phyloP scores from a whole-genome alignment of 2,888 invertebrate species.

The Tenthredo distinguenda region DNA sequence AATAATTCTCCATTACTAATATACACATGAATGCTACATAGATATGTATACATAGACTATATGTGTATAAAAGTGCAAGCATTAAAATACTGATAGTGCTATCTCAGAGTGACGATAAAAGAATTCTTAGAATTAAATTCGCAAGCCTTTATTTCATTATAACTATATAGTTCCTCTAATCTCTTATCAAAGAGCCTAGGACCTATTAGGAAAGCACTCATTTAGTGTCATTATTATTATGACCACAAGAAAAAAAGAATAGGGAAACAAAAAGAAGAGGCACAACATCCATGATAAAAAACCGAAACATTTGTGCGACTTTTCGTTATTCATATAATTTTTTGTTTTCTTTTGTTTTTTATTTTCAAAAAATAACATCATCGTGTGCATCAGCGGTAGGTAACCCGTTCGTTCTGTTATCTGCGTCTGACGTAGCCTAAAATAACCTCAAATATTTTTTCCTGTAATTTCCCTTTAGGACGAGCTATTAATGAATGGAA shows the following conservation, averaged over 20 bases:
- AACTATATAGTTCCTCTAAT: conserved; percentile 47
- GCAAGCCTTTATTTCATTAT: conserved; percentile 61
- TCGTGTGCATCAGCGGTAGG: not conserved
- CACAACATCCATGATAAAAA: not conserved
- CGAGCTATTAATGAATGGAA: not conserved
- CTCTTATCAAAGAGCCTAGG: conserved; percentile 47
- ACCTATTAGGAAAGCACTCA: conserved; percentile 45
- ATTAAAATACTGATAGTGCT: conserved; percentile 77
- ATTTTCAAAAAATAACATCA: not conserved
- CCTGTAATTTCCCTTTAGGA: not conserved
- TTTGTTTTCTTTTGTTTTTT: not conserved
- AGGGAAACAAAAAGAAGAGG: not conserved
- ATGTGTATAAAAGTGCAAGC: conserved; percentile 74
- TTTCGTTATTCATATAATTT: not conserved
- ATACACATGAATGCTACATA: conserved; percentile 10
- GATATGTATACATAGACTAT: conserved; percentile 19
- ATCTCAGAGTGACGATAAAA: conserved; percentile 75
- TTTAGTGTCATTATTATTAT: conserved; percentile 40
- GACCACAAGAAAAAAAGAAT: not conserved
- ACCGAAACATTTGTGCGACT: not conserved
- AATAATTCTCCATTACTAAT: conserved; percentile 76
- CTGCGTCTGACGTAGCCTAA: not conserved
- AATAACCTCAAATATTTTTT: conserved; percentile 9
- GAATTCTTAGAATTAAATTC: conserved; percentile 74
- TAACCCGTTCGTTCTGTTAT: not conserved